These are phyloP conservation scores for Amphipyra tragopoginis DNA, from an alignment of 2,888 invertebrate genomes.

Conservation along the genomic window DNA sequence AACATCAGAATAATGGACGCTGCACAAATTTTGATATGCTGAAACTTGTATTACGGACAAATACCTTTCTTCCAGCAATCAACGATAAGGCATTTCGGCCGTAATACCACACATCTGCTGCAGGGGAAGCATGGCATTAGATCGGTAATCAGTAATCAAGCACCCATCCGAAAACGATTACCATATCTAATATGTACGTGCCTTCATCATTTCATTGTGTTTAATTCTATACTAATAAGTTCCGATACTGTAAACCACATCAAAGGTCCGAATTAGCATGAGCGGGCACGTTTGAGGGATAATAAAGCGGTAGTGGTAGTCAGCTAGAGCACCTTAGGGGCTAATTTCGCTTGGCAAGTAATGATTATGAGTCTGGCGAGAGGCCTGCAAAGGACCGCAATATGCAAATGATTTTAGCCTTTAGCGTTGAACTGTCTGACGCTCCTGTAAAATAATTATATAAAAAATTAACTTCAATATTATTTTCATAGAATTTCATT, in stretches of 20 bases:
- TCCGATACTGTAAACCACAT: conserved; percentile 79
- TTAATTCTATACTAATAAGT: conserved; percentile 65
- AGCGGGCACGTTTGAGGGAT: conserved; percentile 84
- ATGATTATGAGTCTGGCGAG: conserved; percentile 83
- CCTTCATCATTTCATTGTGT: conserved; percentile 52
- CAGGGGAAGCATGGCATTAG: conserved; percentile 36
- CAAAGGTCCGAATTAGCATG: conserved; percentile 88
- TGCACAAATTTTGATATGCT: not conserved
- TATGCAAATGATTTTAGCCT: conserved; percentile 88
- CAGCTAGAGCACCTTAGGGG: conserved; percentile 86
- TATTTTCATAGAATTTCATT: conserved; percentile 38
- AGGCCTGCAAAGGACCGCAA: conserved; percentile 78
- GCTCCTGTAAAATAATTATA: conserved; percentile 53
- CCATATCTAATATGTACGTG: conserved; percentile 57
- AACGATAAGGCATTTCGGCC: not conserved
- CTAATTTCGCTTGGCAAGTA: conserved; percentile 85
- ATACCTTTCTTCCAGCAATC: conserved; percentile 15
- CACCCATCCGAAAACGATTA: conserved; percentile 43
- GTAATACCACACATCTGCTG: conserved; percentile 44
- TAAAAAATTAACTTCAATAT: conserved; percentile 41
- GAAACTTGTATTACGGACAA: not conserved
- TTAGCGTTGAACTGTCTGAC: conserved; percentile 70
- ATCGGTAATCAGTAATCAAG: conserved; percentile 26
- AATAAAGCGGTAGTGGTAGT: conserved; percentile 85
- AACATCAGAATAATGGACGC: not conserved